phyloP scores from a whole-genome alignment of 2,113 vertebrate species.

The Gasterosteus nipponicus region DNA sequence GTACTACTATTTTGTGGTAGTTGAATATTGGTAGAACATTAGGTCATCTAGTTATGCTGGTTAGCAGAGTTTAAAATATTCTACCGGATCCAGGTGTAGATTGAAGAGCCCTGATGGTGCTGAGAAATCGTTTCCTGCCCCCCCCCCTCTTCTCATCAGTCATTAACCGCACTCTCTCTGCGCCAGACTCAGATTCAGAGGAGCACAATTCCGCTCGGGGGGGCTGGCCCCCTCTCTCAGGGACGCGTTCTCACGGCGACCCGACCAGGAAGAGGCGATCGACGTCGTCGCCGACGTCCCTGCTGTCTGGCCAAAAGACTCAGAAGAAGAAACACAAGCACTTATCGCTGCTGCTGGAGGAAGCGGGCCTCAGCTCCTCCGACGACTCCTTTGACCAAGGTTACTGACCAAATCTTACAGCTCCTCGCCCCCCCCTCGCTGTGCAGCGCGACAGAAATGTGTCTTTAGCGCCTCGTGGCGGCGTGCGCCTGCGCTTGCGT shows the following conservation, averaged over 20 bases:
- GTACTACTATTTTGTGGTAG: background rate
- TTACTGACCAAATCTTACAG: constrained; percentile 88
- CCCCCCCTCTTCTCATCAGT: constrained; percentile 17
- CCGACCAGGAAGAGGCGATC: constrained; percentile 81
- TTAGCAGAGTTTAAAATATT: background rate
- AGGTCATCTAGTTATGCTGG: background rate
- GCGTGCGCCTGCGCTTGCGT: constrained; percentile 50
- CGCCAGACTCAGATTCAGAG: constrained; percentile 96
- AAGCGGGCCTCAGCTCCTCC: constrained; percentile 91
- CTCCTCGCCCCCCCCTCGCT: constrained; percentile 26
- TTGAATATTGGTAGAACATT: background rate
- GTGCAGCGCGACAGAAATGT: constrained; percentile 37
- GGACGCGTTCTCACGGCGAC: constrained; percentile 74
- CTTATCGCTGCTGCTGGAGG: constrained; percentile 92
- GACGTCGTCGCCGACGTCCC: constrained; percentile 71
- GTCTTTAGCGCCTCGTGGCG: constrained; percentile 46
- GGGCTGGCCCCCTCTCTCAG: constrained; percentile 87
- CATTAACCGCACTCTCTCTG: constrained; percentile 63
- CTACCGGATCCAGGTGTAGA: background rate
- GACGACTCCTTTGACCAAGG: constrained; percentile 99
- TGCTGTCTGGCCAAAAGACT: constrained; percentile 81
- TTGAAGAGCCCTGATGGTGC: background rate
- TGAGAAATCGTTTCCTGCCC: constrained; percentile 12
- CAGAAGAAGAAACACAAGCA: constrained; percentile 91
- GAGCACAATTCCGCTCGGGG: constrained; percentile 87